Percentiles rank a stretch among this genome's conserved stretches.
Conservation (phyloP, 1,140 invertebrate genomes). For the Brachionus paranguensis region DNA sequence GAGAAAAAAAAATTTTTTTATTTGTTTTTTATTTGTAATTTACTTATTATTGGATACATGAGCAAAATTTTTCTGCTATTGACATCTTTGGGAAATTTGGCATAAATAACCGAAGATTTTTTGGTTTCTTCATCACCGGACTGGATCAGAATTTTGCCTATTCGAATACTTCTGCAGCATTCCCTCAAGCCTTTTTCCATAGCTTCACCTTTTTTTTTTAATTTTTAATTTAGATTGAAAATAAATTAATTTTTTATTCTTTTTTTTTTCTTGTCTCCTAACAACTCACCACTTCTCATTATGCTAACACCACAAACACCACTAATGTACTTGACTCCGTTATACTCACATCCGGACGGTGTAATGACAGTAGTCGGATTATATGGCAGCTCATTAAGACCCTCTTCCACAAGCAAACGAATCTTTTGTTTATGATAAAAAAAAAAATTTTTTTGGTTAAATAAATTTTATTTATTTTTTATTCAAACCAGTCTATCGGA, state of each 20-base stretch:
- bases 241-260: neutral
- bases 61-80: slow-evolving; percentile 77
- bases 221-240: neutral
- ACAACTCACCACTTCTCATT: slow-evolving; percentile 65
- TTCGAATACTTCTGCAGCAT: slow-evolving; percentile 89
- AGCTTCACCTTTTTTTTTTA: slow-evolving; percentile 66
- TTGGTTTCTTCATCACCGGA: slow-evolving; percentile 84
- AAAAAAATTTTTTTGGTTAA: neutral
- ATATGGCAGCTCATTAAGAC: slow-evolving; percentile 91
- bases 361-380: slow-evolving; percentile 79
- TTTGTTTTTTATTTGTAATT: slow-evolving; percentile 49
- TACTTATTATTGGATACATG: slow-evolving; percentile 96
- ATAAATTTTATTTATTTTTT: slow-evolving; percentile 47
- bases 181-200: slow-evolving; percentile 94
- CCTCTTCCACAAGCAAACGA: slow-evolving; percentile 92
- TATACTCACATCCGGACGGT: slow-evolving; percentile 66
- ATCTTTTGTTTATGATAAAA: slow-evolving; percentile 60
- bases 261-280: neutral
- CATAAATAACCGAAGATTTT: slow-evolving; percentile 91
- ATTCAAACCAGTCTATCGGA: slow-evolving; percentile 72
- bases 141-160: slow-evolving; percentile 87
- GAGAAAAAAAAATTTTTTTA: neutral
- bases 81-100: slow-evolving; percentile 93
- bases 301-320: slow-evolving; percentile 98
- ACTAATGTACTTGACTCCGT: slow-evolving; percentile 80